Base-by-base conservation (phyloP, 2,113 vertebrate genomes). In the Ginglymostoma cirratum region DNA sequence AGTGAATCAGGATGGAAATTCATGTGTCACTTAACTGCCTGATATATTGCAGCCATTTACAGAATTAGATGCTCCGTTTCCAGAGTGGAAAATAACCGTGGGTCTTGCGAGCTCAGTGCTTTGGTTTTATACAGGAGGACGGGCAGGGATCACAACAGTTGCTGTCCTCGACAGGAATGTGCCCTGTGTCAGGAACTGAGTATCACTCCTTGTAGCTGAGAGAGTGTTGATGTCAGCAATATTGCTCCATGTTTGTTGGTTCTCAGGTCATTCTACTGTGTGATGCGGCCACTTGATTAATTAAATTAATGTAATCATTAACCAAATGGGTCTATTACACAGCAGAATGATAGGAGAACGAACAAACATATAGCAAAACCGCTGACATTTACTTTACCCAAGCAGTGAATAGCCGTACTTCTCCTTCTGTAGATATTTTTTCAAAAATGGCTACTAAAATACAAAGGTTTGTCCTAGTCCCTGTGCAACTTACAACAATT, bases 241-340 rank as follows among this genome's bases (percentile, higher is more conserved):
- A 72, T 95, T 72, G 42, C 69, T 95, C 42, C 69, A 24, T 95
- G 94, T 95, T 95, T 95, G 94, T 94, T 95, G 42, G 27, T 76
- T 95, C 94, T 70, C 69, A 15, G 45, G 72, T 95, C 94, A 70
- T 52, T 95, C 42, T 95, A 52, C 94, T 95, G 67, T 45, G 66
- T 95, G 69, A 95, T 48, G 24, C 45, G 30, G 67, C 42, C 67
- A 95, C 52, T 95, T 95, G 94, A 72, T 95, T 95, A 95, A 95
- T 95, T 95, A 95, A 48, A 95, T 95, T 95, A 95, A 95, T 72
- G 89, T 93, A 72, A 72, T 95, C 69, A 95, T 95, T 95, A 95
- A 95, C 69, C 94, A 95, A 95, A 95, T 72, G 94, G 93, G 69
- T 95, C 42, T 95, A 70, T 70, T 95, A 66, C 94, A 15, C 94